phyloP scores from a whole-genome alignment of 2,797 vertebrate species.

The Spondyliosoma cantharus region DNA sequence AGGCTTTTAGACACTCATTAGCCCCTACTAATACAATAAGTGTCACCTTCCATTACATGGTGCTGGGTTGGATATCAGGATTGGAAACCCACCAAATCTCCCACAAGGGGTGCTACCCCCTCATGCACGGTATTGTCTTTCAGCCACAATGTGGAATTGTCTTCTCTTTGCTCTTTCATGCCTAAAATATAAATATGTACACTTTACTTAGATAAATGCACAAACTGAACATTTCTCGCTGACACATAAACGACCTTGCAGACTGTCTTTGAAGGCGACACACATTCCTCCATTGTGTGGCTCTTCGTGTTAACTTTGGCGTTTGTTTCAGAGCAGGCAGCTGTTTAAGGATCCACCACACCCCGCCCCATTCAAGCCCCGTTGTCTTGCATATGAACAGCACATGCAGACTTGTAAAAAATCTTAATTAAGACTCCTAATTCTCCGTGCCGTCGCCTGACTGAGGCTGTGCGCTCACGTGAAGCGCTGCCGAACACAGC shows the following conservation, averaged over 20 bases:
- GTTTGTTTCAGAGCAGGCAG: conserved; percentile 75
- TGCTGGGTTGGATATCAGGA: conserved; percentile 78
- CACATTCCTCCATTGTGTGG: conserved; percentile 42
- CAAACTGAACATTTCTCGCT: neutral
- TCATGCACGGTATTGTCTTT: conserved; percentile 75
- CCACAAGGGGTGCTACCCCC: conserved; percentile 73
- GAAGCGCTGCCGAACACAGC: conserved; percentile 64
- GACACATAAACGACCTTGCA: neutral
- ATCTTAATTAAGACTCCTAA: conserved; percentile 86
- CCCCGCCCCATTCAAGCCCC: conserved; percentile 61
- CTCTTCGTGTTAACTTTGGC: conserved; percentile 64
- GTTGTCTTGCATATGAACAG: conserved; percentile 78
- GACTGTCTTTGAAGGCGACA: neutral
- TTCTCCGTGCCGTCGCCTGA: conserved; percentile 81
- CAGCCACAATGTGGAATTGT: conserved; percentile 79
- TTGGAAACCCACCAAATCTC: conserved; percentile 82
- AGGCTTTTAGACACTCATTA: conserved; percentile 87
- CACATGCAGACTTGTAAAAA: conserved; percentile 80
- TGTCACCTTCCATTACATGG: conserved; percentile 84
- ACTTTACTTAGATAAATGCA: conserved; percentile 10
- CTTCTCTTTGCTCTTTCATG: conserved; percentile 59
- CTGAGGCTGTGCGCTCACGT: conserved; percentile 83
- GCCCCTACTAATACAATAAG: conserved; percentile 85
- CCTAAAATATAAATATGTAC: conserved; percentile 33
- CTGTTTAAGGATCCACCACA: conserved; percentile 74